A percentile compares a stretch with the other conserved stretches of the same genome.
Evolutionary conservation across 1,140 invertebrate genomes (phyloP).

Genomic region (Drosophila grimshawi): DNA sequence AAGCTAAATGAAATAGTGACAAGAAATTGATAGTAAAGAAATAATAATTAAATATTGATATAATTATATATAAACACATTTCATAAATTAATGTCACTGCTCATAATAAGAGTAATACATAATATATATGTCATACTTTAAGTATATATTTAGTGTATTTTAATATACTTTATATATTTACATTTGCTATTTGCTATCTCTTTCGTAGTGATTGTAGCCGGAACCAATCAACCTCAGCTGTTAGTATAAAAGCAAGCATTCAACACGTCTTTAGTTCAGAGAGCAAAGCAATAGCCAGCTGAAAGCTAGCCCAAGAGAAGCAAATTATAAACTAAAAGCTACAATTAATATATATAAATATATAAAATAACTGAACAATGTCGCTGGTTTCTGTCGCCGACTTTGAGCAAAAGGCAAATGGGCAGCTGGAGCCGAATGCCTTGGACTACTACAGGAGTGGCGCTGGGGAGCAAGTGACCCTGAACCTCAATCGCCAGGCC

Average conservation of each 20-base stretch:
- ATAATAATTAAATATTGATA: too few species aligned
- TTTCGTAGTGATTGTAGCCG: too few species aligned
- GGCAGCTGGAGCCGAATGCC: constrained; percentile 88
- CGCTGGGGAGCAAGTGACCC: constrained; percentile 92
- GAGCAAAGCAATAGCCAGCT: not conserved
- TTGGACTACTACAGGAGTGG: constrained; percentile 95
- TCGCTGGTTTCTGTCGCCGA: constrained; percentile 90
- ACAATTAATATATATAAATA: not conserved
- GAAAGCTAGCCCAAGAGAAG: not conserved
- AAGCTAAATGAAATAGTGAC: too few species aligned
- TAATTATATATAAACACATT: too few species aligned
- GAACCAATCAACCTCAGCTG: too few species aligned
- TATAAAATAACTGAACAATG: constrained; percentile 42
- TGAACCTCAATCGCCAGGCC: constrained; percentile 90
- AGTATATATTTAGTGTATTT: too few species aligned
- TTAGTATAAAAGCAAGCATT: constrained; percentile 6
- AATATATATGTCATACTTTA: too few species aligned
- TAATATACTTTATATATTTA: too few species aligned
- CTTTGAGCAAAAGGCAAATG: constrained; percentile 90
- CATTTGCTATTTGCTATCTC: too few species aligned
- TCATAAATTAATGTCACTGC: too few species aligned
- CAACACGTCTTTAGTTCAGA: not conserved
- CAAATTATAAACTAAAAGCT: not conserved
- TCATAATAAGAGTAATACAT: too few species aligned
- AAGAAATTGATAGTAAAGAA: too few species aligned